Evolutionary conservation across 2,888 invertebrate species (phyloP), one percentile per base, ranked within the genome.

Genomic region (Abrostola tripartita): DNA sequence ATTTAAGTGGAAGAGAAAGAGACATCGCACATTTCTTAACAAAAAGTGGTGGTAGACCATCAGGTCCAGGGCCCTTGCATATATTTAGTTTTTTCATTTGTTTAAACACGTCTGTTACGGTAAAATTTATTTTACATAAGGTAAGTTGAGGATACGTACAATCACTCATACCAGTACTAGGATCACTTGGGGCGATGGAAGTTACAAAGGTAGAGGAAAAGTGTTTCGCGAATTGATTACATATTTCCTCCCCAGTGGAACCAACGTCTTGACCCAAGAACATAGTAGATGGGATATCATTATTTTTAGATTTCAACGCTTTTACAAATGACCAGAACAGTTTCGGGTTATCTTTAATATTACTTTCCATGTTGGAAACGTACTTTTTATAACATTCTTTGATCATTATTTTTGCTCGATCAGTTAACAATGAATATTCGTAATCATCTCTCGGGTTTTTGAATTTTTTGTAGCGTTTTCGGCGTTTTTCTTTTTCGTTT

Each of bases 401-500:
- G 0, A 49, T 40, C 7, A 61, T 38, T 4, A 0, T 0, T 2
- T 37, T 36, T 0, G 53, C 38, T 6, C 60, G 24, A 0, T 37
- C 38, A 0, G 11, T 14, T 12, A 61, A 10, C 0, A 55, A 0
- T 55, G 1, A 42, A 6, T 63, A 63, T 12, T 58, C 57, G 5
- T 38, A 57, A 0, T 49, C 0, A n/a, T 62, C 52, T 0, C 47
- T 7, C 1, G 52, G 56, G 11, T 62, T 57, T 47, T 47, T 47
- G 9, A 47, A 57, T 37, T 56, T 62, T 40, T 55, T 55, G 38
- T 10, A 56, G 9, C 55, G 52, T 0, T 0, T 14, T 52, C 52
- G 42, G n/a, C n/a, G 9, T 42, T 55, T 61, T 51, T 61, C 53
- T 9, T 54, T 54, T 11, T 53, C 40, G 5, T 54, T 53, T 5